A percentile compares a stretch with the other conserved stretches of the same genome.
Conservation (phyloP, 2,797 vertebrate genomes). For the Sebastiscus albofasciatus region DNA sequence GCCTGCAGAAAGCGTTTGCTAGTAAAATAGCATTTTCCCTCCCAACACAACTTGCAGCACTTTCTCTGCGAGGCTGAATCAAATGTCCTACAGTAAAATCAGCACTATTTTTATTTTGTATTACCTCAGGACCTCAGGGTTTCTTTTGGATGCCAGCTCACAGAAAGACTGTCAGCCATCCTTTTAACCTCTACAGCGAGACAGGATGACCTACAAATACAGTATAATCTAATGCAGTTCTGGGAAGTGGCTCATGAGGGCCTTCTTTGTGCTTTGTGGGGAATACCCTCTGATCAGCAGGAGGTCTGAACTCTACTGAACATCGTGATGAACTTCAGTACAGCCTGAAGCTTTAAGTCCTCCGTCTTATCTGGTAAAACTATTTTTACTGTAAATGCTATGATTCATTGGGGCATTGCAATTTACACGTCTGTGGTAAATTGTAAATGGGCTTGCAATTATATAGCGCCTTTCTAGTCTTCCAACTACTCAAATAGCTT, state of each 20-base stretch:
- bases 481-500: not conserved
- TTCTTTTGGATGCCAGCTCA: not conserved
- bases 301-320: not conserved
- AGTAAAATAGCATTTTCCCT: slow-evolving; percentile 27
- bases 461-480: not conserved
- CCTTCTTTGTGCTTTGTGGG: slow-evolving; percentile 8
- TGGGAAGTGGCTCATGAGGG: slow-evolving; percentile 6
- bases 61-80: slow-evolving; percentile 9
- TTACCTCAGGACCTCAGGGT: not conserved
- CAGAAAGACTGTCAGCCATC: not conserved
- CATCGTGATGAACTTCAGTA: not conserved
- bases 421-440: not conserved
- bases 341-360: not conserved
- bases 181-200: not conserved
- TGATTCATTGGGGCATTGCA: not conserved
- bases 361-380: not conserved
- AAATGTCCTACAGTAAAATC: slow-evolving; percentile 8
- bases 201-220: not conserved
- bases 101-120: not conserved
- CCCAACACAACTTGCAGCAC: slow-evolving; percentile 34
- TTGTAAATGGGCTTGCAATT: not conserved
- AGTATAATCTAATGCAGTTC: not conserved
- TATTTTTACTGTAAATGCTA: not conserved
- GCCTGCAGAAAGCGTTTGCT: slow-evolving; percentile 57
- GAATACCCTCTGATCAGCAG: slow-evolving; percentile 15